A percentile compares a stretch with the other conserved stretches of the same genome.
These are phyloP conservation scores for Trichosurus vulpecula DNA, from an alignment of 2,797 vertebrate genomes.

Conservation along the genomic window DNA sequence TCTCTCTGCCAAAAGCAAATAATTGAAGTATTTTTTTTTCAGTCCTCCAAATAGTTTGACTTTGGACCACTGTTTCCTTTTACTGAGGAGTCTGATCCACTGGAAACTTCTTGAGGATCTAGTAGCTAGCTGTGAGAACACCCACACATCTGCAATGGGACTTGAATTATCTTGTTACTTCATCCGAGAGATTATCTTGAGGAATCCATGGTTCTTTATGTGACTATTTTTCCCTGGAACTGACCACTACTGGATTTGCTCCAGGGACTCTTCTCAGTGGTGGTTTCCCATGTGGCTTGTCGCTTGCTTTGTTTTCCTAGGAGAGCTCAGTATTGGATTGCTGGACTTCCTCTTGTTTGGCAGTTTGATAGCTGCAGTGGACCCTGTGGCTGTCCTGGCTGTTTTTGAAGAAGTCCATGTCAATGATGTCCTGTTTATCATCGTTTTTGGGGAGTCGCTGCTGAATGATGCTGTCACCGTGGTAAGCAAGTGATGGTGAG, in stretches of 20 bases:
- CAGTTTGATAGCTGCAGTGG: conserved; percentile 94
- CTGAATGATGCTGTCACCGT: conserved; percentile 98
- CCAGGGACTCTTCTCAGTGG: not conserved
- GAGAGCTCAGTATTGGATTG: conserved; percentile 86
- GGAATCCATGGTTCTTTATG: not conserved
- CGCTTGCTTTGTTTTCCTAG: conserved; percentile 80
- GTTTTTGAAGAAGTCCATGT: conserved; percentile 99
- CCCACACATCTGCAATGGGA: not conserved
- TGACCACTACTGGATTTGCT: not conserved
- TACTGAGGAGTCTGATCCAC: not conserved
- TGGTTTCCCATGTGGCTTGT: not conserved
- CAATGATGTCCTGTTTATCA: conserved; percentile 97
- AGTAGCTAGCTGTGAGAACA: not conserved
- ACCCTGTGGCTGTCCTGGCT: conserved; percentile 96
- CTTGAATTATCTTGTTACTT: not conserved
- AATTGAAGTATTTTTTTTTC: not conserved
- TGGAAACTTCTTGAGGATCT: not conserved
- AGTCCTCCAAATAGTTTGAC: not conserved
- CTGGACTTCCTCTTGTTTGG: conserved; percentile 96
- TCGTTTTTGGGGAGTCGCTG: conserved; percentile 98
- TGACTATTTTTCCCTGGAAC: not conserved
- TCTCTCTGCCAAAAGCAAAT: not conserved
- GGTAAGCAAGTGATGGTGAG: conserved; percentile 83
- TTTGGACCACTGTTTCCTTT: not conserved
- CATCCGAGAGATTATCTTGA: not conserved